Evolutionary conservation across 2,797 vertebrate species (phyloP), one percentile per base, ranked within the genome.

Genomic region (Cyclura pinguis): DNA sequence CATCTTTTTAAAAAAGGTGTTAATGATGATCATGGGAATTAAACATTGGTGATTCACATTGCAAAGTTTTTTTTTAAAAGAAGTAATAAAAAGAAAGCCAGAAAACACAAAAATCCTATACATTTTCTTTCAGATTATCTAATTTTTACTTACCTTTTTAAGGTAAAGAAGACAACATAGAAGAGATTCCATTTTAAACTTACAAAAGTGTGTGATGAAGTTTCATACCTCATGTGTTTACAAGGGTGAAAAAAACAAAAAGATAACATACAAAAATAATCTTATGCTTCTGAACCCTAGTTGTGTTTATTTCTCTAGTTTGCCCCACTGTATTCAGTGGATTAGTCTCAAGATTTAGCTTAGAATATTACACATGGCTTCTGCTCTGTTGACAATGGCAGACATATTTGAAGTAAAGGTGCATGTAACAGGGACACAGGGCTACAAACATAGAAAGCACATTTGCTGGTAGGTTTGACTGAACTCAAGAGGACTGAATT

Each of bases 1-100:
- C 91, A 90, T 94, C 92, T 93, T 91, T 95, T 94, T 74, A n/a
- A 93, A 95, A 69, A 92, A 94, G 73, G 92, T 95, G 87, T 92
- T 95, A 94, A 94, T 93, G 86, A 89, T 95, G 90, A 94, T 94
- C 91, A 82, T 93, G 94, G 91, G 93, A 95, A 95, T 96, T 96
- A 91, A 85, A 80, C 90, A 93, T 35, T 57, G 77, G 29, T 93
- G 90, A 90, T 84, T 93, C 76, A 91, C 91, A 78, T 22, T 93
- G 0, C 62, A 87, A 78, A 89, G 84, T 88, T 82, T 92, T 47
- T 6, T 38, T 72, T 42, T 22, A 29, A 27, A 91, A 87, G 80
- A 94, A 95, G 93, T 81, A 57, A 72, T 89, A 59, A 92, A 69
- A 83, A 88, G 69, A 81, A 64, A 59, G 14, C 86, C 0, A 91